Conservation (phyloP, 2,113 vertebrate species). For the Steatornis caripensis region DNA sequence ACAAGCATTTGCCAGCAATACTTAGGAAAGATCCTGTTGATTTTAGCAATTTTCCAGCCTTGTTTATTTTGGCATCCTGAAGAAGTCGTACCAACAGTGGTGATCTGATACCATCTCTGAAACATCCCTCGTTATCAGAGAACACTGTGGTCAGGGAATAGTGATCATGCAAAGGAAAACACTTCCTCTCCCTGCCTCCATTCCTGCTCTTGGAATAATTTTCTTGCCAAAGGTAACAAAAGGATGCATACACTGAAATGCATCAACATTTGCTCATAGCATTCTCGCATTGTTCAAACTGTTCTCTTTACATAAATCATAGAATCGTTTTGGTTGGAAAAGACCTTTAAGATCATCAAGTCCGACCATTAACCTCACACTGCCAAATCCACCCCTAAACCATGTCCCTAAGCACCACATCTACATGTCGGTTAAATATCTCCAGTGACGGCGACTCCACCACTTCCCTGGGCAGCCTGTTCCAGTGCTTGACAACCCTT, state of each 20-base stretch:
- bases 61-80: neutral
- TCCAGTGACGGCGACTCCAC: too few relatives aligned
- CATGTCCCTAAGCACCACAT: too few relatives aligned
- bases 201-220: neutral
- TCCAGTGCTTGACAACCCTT: too few relatives aligned
- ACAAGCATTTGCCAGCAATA: neutral
- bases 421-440: too few relatives aligned
- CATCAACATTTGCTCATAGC: neutral
- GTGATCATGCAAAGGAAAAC: neutral
- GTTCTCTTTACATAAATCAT: neutral
- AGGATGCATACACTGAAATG: neutral
- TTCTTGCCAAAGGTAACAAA: conserved; percentile 8
- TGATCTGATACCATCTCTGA: neutral
- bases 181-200: neutral
- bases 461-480: too few relatives aligned
- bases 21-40: neutral
- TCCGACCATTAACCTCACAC: too few relatives aligned
- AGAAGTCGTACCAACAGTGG: neutral
- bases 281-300: neutral
- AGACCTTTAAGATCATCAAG: too few relatives aligned
- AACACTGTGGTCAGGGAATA: neutral
- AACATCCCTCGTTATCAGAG: conserved; percentile 1
- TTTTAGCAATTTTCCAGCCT: neutral
- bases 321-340: too few relatives aligned
- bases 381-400: too few relatives aligned